phyloP scores from a whole-genome alignment of 2,888 invertebrate genomes.

The Melinaea menophilus region DNA sequence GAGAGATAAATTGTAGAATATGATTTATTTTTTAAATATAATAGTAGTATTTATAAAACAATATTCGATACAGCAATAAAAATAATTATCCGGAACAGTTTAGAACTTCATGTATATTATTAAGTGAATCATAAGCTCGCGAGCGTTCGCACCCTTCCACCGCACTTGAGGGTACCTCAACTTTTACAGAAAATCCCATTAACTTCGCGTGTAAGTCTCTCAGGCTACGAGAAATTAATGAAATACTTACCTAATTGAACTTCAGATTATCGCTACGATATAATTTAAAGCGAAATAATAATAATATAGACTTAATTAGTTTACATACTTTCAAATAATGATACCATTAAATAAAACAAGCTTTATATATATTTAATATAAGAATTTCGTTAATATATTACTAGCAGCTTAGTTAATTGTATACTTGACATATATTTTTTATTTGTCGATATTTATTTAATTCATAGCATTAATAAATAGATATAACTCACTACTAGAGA shows the following conservation, averaged over 20 bases:
- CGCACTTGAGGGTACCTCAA: constrained; percentile 35
- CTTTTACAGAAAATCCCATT: constrained; percentile 43
- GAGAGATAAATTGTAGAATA: no score
- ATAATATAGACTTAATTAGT: constrained; percentile 36
- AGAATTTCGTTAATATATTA: not conserved
- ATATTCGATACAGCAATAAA: no score
- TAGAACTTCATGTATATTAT: constrained; percentile 1
- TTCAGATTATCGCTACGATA: constrained; percentile 36
- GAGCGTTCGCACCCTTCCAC: constrained; percentile 28
- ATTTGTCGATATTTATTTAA: no score
- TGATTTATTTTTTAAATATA: no score
- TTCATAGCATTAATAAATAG: no score
- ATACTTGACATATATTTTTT: not conserved
- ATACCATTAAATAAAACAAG: constrained; percentile 17
- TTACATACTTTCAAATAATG: constrained; percentile 19
- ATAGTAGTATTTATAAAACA: no score
- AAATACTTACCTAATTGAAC: constrained; percentile 43
- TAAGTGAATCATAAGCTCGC: constrained; percentile 13
- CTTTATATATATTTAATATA: constrained; percentile 4
- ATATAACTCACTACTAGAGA: no score
- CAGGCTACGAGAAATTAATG: constrained; percentile 45
- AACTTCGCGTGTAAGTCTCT: constrained; percentile 41
- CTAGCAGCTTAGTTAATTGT: not conserved
- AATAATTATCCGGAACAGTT: not conserved
- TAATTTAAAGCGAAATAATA: constrained; percentile 39